Conservation (phyloP, 2,888 invertebrate genomes). For the Celastrina argiolus region DNA sequence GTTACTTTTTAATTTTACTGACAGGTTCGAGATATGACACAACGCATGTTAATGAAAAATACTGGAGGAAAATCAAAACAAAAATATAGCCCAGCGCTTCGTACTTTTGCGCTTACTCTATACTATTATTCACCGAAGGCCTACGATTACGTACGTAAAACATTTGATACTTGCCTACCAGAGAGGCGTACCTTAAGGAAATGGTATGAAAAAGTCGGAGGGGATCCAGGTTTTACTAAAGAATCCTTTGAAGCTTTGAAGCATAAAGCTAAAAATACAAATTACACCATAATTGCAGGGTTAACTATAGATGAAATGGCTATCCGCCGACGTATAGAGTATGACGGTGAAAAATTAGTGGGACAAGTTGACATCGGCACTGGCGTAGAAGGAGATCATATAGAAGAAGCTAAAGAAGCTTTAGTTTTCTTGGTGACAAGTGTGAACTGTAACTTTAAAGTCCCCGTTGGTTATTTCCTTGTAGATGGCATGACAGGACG, state of each 20-base stretch:
- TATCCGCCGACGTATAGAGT: conserved; percentile 6
- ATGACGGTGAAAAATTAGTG: neutral
- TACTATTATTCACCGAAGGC: neutral
- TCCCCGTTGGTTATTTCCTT: neutral
- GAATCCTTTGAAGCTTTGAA: conserved; percentile 12
- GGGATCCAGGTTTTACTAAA: conserved; percentile 1
- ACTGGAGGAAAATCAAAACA: neutral
- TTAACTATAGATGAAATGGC: conserved; percentile 12
- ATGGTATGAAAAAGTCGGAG: conserved; percentile 25
- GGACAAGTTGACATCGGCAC: conserved; percentile 2
- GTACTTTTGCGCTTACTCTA: neutral
- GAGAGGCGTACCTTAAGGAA: conserved; percentile 20
- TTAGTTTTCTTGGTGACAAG: conserved; percentile 4
- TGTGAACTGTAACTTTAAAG: conserved; percentile 5
- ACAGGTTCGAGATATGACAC: too few relatives aligned
- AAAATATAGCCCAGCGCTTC: neutral
- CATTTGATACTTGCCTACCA: conserved; percentile 22
- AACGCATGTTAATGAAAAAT: too few relatives aligned
- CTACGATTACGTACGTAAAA: neutral
- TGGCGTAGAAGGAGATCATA: neutral
- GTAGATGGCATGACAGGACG: conserved; percentile 2
- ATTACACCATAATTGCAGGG: conserved; percentile 5
- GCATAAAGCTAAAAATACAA: conserved; percentile 7
- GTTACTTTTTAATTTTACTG: too few relatives aligned
- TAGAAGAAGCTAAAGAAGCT: neutral